These are phyloP conservation scores for Hermatobates lingyangjiaoensis DNA, from an alignment of 1,140 invertebrate genomes.

Conservation along the genomic window DNA sequence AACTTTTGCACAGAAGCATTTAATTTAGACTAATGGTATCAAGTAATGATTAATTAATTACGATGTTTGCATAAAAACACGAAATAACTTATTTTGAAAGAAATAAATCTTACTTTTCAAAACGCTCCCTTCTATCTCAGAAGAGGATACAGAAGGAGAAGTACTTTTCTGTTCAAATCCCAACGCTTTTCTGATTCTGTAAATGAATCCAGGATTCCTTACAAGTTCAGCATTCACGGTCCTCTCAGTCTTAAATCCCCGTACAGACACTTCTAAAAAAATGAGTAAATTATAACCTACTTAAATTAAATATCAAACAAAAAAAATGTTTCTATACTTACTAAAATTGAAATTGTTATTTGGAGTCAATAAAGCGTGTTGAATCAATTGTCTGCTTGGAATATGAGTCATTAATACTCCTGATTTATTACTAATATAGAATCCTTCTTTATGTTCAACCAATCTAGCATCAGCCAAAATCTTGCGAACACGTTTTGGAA, in stretches of 20 bases:
- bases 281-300: neutral
- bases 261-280: constrained; percentile 11
- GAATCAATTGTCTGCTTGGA: neutral
- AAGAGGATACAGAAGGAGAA: neutral
- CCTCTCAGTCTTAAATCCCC: constrained; percentile 16
- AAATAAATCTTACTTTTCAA: constrained; percentile 13
- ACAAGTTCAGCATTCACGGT: constrained; percentile 12
- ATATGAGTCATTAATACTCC: neutral
- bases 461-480: neutral
- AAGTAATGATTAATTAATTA: neutral
- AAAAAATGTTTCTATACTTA: neutral
- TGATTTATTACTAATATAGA: neutral
- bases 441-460: neutral
- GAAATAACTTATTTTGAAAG: neutral
- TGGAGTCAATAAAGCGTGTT: neutral
- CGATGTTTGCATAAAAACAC: neutral
- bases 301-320: neutral
- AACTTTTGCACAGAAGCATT: too few species aligned
- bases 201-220: constrained; percentile 10
- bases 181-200: constrained; percentile 9
- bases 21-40: neutral
- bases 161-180: constrained; percentile 9
- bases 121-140: constrained; percentile 4
- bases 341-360: neutral
- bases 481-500: neutral